Evolutionary conservation across 2,113 vertebrate species (phyloP).

Genomic region (Albula glossodonta): DNA sequence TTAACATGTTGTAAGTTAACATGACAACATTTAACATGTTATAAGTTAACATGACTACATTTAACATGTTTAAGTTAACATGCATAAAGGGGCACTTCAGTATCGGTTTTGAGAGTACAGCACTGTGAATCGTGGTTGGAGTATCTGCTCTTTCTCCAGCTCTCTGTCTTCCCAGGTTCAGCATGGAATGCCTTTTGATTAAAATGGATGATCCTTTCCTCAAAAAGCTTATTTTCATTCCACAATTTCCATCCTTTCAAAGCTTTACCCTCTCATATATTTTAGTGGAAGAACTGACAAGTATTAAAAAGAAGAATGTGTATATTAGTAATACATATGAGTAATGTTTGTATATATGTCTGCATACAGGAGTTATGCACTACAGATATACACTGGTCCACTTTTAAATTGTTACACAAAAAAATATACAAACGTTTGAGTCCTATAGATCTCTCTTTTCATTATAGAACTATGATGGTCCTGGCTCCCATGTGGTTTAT

Average conservation of each 20-base stretch:
- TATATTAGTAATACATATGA: not conserved
- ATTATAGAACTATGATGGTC: no score
- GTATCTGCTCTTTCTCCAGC: constrained; percentile 14
- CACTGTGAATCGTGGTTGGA: constrained; percentile 1
- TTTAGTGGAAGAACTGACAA: constrained; percentile 60
- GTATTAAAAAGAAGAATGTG: not conserved
- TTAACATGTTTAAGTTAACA: no score
- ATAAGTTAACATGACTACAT: no score
- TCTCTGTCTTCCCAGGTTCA: constrained; percentile 44
- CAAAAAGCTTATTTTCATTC: constrained; percentile 65
- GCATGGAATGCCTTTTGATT: constrained; percentile 62
- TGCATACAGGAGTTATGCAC: not conserved
- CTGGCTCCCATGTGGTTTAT: no score
- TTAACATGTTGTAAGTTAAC: no score
- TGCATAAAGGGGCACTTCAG: not conserved
- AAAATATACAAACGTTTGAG: no score
- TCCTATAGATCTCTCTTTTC: no score
- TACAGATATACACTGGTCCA: no score
- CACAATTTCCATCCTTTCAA: constrained; percentile 59
- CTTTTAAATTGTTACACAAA: no score
- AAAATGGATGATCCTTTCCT: constrained; percentile 61
- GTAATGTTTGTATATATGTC: not conserved
- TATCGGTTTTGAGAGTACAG: not conserved
- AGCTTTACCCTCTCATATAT: constrained; percentile 41
- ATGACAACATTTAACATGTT: no score